Evolutionary conservation across 1,140 invertebrate species (phyloP).

Genomic region (Pemphigus obesinymphae): DNA sequence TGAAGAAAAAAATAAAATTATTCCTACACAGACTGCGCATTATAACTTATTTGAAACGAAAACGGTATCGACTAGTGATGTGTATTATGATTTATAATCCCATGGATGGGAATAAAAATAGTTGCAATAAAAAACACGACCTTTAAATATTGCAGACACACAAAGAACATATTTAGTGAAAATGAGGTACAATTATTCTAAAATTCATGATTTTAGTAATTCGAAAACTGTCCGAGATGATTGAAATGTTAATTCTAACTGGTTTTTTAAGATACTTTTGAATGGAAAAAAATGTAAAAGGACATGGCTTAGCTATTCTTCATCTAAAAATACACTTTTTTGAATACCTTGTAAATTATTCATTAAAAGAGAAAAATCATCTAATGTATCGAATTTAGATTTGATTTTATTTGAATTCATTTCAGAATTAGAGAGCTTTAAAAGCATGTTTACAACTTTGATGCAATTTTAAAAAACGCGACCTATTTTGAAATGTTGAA

Average conservation of each 20-base stretch:
- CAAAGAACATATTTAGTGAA: slow-evolving; percentile 12
- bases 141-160: slow-evolving; percentile 2
- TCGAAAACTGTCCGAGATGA: not conserved
- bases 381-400: not conserved
- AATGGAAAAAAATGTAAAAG: not conserved
- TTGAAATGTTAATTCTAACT: not conserved
- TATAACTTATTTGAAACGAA: not conserved
- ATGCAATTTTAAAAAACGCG: not conserved
- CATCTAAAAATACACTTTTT: slow-evolving; percentile 20
- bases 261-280: slow-evolving; percentile 7
- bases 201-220: slow-evolving; percentile 18
- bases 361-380: not conserved
- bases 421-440: slow-evolving; percentile 3
- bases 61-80: not conserved
- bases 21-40: not conserved
- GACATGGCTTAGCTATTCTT: slow-evolving; percentile 3
- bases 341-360: slow-evolving; percentile 26
- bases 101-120: not conserved
- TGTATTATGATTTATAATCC: not conserved
- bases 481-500: not conserved
- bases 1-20: not conserved
- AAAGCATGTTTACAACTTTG: not conserved
- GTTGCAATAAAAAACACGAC: not conserved
- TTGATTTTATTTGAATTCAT: too few species aligned
- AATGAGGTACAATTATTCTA: slow-evolving; percentile 7